Percentiles rank a stretch among this genome's conserved stretches.
Evolutionary conservation across 2,113 vertebrate species (phyloP).

Genomic region (Nothoprocta pentlandii): DNA sequence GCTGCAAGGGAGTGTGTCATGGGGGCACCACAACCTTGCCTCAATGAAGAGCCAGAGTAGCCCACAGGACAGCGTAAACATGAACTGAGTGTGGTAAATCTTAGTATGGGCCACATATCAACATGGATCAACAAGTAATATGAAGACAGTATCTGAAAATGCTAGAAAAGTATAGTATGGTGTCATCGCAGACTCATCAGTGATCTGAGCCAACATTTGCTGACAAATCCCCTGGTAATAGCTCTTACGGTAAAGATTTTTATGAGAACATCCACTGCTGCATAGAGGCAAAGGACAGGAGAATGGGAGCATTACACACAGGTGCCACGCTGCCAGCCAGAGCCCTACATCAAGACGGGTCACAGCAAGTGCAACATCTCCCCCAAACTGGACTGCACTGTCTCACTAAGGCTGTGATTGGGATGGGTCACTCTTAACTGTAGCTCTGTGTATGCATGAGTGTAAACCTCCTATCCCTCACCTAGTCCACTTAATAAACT

Average conservation of each 20-base stretch:
- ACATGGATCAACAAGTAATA: neutral
- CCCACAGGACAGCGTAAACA: neutral
- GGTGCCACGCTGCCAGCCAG: neutral
- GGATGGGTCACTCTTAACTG: neutral
- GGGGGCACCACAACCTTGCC: neutral
- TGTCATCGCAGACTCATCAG: neutral
- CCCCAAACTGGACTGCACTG: neutral
- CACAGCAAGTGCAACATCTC: neutral
- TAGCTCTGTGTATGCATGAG: neutral
- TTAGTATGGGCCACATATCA: neutral
- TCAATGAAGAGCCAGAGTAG: neutral
- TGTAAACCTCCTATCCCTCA: neutral
- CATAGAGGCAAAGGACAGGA: rapidly evolving
- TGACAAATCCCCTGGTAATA: neutral
- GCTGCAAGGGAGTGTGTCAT: neutral
- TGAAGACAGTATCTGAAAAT: neutral
- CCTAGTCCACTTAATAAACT: neutral
- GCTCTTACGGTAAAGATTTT: neutral
- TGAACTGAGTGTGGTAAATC: neutral
- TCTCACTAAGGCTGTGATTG: neutral
- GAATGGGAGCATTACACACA: neutral
- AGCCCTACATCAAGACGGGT: neutral
- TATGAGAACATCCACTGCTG: neutral
- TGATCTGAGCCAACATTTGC: neutral
- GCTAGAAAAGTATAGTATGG: neutral